phyloP scores from a whole-genome alignment of 1,140 invertebrate genomes.

The Conus ventricosus region DNA sequence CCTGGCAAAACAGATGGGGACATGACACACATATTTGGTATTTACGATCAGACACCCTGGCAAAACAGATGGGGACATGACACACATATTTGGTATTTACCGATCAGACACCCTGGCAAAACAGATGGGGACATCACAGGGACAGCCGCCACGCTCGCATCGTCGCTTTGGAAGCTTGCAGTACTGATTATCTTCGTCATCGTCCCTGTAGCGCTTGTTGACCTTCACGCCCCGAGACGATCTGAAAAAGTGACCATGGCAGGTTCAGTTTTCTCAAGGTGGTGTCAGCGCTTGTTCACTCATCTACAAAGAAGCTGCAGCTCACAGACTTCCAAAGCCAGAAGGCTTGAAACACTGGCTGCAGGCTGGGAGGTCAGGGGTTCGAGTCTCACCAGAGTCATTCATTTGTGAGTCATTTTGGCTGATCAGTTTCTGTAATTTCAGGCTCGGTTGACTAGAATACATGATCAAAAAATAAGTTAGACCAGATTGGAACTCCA shows the following conservation, averaged over 20 bases:
- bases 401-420: no score
- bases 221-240: constrained; percentile 3
- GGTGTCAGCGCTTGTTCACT: background rate
- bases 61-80: background rate
- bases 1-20: background rate
- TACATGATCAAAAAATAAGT: no score
- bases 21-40: background rate
- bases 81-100: constrained; percentile 9
- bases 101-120: constrained; percentile 62
- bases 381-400: no score
- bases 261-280: background rate
- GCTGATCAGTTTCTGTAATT: no score
- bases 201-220: constrained; percentile 15
- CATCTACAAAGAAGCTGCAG: no score
- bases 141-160: constrained; percentile 62
- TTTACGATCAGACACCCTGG: constrained; percentile 53
- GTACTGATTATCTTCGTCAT: constrained; percentile 10
- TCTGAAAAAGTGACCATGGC: background rate
- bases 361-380: no score
- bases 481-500: no score
- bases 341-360: no score
- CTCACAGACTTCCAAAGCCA: no score
- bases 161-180: constrained; percentile 18
- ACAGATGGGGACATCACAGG: constrained; percentile 61
- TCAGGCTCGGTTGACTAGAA: no score